Percentiles rank a stretch among this genome's conserved stretches.
phyloP scores from a whole-genome alignment of 1,140 invertebrate species.

The Acyrthosiphon pisum region DNA sequence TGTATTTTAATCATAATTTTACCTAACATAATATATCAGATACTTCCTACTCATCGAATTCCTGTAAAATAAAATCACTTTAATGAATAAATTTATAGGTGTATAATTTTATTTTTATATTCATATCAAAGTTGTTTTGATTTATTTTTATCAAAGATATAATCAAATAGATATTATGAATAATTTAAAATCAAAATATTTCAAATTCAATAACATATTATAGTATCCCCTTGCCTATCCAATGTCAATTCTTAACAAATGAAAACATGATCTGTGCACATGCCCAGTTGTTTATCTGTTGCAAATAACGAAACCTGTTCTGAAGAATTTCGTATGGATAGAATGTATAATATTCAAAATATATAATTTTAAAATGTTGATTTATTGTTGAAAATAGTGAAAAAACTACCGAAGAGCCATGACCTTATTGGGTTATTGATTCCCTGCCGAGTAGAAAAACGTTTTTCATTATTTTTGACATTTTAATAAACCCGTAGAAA shows the following conservation, averaged over 20 bases:
- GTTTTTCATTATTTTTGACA: slow-evolving; percentile 12
- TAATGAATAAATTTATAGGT: no score
- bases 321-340: neutral
- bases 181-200: no score
- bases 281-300: neutral
- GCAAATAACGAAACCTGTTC: neutral
- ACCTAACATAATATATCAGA: neutral
- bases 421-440: slow-evolving; percentile 2
- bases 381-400: neutral
- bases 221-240: neutral
- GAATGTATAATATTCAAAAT: neutral
- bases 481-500: neutral
- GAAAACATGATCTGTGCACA: neutral
- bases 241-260: neutral
- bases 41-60: neutral
- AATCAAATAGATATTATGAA: no score
- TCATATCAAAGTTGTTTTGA: no score
- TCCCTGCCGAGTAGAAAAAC: neutral
- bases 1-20: neutral
- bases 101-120: no score
- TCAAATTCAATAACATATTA: neutral
- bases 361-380: neutral
- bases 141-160: no score
- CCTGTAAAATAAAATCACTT: neutral
- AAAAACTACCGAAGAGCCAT: neutral